Base-by-base conservation (phyloP, 2,888 invertebrate genomes). In the Nomada ferruginata region DNA sequence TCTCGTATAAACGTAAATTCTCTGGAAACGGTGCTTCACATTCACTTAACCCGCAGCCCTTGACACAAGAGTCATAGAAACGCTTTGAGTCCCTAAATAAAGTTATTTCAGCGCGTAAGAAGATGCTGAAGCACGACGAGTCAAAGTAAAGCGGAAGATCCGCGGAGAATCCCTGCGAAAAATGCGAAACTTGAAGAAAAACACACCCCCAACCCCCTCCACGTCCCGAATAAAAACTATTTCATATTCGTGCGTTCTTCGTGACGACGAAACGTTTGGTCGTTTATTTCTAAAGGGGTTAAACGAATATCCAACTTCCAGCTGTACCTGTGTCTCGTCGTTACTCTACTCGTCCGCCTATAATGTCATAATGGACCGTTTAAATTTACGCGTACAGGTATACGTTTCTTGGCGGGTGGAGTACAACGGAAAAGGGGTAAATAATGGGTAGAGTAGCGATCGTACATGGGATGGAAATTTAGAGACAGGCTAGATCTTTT, bases 361-460 rank as follows among this genome's bases (percentile, higher is more conserved):
- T 71, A 66, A 73, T 73, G 63, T 64, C 68, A 63, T 77, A 59
- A 78, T 68, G 68, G 77, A 78, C 55, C 66, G 61, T 80, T 36
- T 78, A 80, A 80, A 80, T 72, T 42, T 47, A 68, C 69, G 60
- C 44, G 44, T 47, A 36, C 36, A 36, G 7, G 15, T 10, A 13
- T 47, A 29, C 77, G 66, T 77, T 77, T 50, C 36, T 55, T n/a
- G 47, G 44, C 26, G 55, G 36, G 47, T 53, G 57, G n/a, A 52
- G 50, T 57, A 42, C 57, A 64, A 73, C 64, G 57, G 61, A 57
- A 80, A 63, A 53, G 71, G 68, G 55, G 65, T 52, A 71, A 80
- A 61, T 57, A 61, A 68, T 55, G 72, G 63, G 11, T 2, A 47
- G 65, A 57, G 52, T 11, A 50, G 44, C 10, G 13, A 1, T 15